A percentile compares a stretch with the other conserved stretches of the same genome.
Conservation (phyloP, 2,113 vertebrate species). For the Otocyon megalotis region DNA sequence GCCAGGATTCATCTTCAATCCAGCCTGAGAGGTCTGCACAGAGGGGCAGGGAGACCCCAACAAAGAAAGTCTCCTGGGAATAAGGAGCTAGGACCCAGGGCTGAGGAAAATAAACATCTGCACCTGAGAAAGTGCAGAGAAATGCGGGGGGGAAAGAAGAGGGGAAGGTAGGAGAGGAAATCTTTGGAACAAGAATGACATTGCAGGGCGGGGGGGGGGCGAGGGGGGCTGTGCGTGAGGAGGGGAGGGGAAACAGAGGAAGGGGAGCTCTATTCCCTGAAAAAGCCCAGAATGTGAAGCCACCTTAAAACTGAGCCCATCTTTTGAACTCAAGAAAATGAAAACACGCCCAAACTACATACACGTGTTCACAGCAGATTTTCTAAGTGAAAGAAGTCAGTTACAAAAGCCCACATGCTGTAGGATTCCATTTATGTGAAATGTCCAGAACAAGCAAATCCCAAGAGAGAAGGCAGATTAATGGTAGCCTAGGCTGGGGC, state of each 20-base stretch:
- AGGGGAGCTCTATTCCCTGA: not conserved
- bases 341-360: not conserved
- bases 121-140: not conserved
- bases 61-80: not conserved
- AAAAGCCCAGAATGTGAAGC: not conserved
- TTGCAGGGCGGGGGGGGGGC: too few relatives aligned
- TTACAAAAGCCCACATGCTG: not conserved
- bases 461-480: fast-evolving
- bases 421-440: fast-evolving
- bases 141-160: not conserved
- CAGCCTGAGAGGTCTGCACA: not conserved
- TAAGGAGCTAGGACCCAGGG: not conserved
- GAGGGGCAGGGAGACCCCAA: fast-evolving
- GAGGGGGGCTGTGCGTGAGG: not conserved
- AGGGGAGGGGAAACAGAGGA: fast-evolving
- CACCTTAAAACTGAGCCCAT: not conserved
- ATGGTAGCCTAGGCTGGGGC: fast-evolving
- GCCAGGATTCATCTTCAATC: not conserved
- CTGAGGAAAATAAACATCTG: not conserved
- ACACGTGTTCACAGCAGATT: fast-evolving
- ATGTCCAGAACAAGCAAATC: not conserved
- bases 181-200: not conserved
- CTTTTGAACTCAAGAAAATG: not conserved
- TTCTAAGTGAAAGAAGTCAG: too few relatives aligned
- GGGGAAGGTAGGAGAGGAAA: not conserved